Evolutionary conservation across 2,113 vertebrate genomes (phyloP).

Genomic region (Callipepla squamata): DNA sequence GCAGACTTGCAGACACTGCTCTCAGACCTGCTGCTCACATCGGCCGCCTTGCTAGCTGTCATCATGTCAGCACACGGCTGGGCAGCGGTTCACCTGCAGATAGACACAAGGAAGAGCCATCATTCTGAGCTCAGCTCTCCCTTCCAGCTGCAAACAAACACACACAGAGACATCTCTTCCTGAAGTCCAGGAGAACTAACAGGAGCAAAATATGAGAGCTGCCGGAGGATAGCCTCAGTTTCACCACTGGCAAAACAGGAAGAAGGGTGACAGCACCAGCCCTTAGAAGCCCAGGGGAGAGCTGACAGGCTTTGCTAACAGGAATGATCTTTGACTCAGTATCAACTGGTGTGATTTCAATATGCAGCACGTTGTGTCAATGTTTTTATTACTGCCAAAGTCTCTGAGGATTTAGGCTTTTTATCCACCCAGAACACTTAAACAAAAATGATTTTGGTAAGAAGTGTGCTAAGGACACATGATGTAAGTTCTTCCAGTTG

Average conservation of each 20-base stretch:
- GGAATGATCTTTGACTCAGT: not conserved
- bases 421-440: not conserved
- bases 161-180: rapidly evolving
- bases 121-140: not conserved
- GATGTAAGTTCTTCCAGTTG: not conserved
- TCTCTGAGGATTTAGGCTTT: not conserved
- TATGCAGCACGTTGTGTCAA: not conserved
- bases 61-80: conserved; percentile 90
- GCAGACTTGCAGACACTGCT: conserved; percentile 80
- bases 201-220: not conserved
- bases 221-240: not conserved
- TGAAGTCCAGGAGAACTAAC: not conserved
- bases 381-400: not conserved
- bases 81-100: conserved; percentile 71
- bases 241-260: not conserved
- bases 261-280: not conserved
- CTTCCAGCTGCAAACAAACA: not conserved
- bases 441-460: not conserved
- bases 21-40: conserved; percentile 85
- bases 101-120: not conserved
- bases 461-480: not conserved
- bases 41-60: conserved; percentile 83
- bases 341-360: not conserved
- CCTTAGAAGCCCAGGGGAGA: not conserved
- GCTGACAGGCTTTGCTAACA: not conserved